phyloP scores from a whole-genome alignment of 1,140 invertebrate species.

The Drepana arcuata region DNA sequence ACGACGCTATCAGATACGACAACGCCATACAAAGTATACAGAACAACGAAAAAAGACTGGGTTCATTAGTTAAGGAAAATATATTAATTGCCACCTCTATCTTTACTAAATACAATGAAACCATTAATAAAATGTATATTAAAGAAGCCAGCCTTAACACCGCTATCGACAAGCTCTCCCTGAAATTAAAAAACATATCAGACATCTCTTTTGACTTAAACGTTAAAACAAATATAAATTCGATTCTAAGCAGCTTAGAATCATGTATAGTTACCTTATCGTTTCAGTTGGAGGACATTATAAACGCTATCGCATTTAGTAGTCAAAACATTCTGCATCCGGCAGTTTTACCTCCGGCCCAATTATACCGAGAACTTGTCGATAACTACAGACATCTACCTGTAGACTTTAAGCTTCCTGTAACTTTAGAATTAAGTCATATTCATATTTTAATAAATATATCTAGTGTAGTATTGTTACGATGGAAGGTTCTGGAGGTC shows the following conservation, averaged over 20 bases:
- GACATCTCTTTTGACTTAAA: not conserved
- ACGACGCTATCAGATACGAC: slow-evolving; percentile 13
- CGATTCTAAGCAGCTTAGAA: slow-evolving; percentile 15
- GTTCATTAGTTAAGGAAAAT: slow-evolving; percentile 13
- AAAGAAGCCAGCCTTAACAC: slow-evolving; percentile 17
- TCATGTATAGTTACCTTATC: slow-evolving; percentile 19
- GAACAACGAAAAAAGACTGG: slow-evolving; percentile 11
- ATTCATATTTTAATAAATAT: slow-evolving; percentile 21
- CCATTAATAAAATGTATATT: slow-evolving; percentile 14
- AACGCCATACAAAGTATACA: slow-evolving; percentile 10
- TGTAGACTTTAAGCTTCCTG: slow-evolving; percentile 16
- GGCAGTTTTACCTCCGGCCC: too few relatives aligned
- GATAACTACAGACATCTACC: slow-evolving; percentile 19
- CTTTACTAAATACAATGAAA: slow-evolving; percentile 16
- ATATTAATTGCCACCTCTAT: not conserved
- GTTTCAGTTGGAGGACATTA: slow-evolving; percentile 25
- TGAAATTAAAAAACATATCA: slow-evolving; percentile 13
- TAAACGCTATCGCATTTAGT: too few relatives aligned
- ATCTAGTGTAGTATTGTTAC: too few relatives aligned
- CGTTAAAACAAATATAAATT: slow-evolving; percentile 14
- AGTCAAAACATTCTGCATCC: too few relatives aligned
- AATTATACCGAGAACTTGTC: too few relatives aligned
- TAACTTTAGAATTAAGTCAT: slow-evolving; percentile 16
- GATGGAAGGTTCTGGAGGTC: too few relatives aligned
- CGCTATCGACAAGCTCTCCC: slow-evolving; percentile 17